Evolutionary conservation across 2,888 invertebrate species (phyloP), one percentile per base, ranked within the genome.

Genomic region (Uropetala carovei): DNA sequence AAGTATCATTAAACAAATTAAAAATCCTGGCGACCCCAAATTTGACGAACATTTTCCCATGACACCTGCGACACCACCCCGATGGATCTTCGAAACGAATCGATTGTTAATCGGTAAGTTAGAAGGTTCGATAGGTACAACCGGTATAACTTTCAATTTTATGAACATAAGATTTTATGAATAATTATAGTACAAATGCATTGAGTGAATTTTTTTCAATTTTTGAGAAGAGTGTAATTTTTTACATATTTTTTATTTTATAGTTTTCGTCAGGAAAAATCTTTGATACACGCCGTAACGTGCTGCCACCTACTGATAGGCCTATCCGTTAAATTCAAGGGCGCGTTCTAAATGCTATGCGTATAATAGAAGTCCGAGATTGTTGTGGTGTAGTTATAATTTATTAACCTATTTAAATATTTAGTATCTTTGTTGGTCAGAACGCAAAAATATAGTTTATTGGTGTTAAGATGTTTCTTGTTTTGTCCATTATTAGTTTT

Each of bases 61-160:
- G 75, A 75, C 75, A 75, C 75, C 75, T 75, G 75, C 75, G 27
- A 75, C 75, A 75, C 75, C 75, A 75, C 75, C 75, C 75, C 27
- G 75, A 75, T 22, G 75, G 22, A 27, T 75, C 75, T 27, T 27
- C 75, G 75, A 75, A 75, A 75, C 75, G 22, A 75, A 75, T 75
- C 75, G 75, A 75, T 75, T 75, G 22, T 22, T 75, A 27, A 18
- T 75, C 75, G 75, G 75, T 27, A 18, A 22, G 27, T 22, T 75
- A 27, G 27, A 27, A 27, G 27, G 10, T 75, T 75, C 75, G 75
- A 75, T 75, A 75, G 22, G 3, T 7, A 13, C 22, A 75, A 18
- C 10, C 11, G 2, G 14, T 4, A 27, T 4, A 75, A 43, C 43
- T 43, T 43, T 43, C 43, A 43, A 5, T 43, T 43, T 43, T 3